A percentile compares a stretch with the other conserved stretches of the same genome.
These are phyloP conservation scores for Ceratina japonica DNA, from an alignment of 1,140 invertebrate species.

Conservation along the genomic window DNA sequence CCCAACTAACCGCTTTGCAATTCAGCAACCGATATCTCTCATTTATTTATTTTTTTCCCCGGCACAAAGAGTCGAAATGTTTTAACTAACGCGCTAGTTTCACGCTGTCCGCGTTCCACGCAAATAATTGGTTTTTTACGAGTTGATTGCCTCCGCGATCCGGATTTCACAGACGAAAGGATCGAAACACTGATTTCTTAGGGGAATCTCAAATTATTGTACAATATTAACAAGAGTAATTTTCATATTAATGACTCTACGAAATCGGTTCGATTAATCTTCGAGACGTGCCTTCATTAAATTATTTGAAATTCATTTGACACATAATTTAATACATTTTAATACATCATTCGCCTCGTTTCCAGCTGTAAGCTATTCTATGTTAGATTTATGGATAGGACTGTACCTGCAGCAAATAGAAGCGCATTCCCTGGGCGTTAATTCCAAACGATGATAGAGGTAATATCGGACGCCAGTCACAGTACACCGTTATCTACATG, in stretches of 20 bases:
- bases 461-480: constrained; percentile 54
- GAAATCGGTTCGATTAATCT: too few relatives aligned
- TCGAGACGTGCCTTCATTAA: too few relatives aligned
- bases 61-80: background rate
- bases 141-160: background rate
- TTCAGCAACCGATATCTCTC: background rate
- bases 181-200: too few relatives aligned
- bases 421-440: constrained; percentile 1
- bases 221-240: too few relatives aligned
- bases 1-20: background rate
- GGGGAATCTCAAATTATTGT: too few relatives aligned
- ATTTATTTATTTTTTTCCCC: background rate
- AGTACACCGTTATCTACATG: constrained; percentile 62
- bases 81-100: background rate
- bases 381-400: background rate
- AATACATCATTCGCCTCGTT: background rate
- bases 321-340: background rate
- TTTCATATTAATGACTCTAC: too few relatives aligned
- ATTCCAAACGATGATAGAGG: constrained; percentile 34
- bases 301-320: too few relatives aligned
- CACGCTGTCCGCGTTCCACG: background rate
- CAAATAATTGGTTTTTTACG: background rate
- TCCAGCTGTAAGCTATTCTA: background rate
- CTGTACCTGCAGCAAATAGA: background rate
- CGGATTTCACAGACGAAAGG: background rate